Evolutionary conservation across 1,140 invertebrate species (phyloP), one percentile per base, ranked within the genome.

Genomic region (Platorchestia sp.): DNA sequence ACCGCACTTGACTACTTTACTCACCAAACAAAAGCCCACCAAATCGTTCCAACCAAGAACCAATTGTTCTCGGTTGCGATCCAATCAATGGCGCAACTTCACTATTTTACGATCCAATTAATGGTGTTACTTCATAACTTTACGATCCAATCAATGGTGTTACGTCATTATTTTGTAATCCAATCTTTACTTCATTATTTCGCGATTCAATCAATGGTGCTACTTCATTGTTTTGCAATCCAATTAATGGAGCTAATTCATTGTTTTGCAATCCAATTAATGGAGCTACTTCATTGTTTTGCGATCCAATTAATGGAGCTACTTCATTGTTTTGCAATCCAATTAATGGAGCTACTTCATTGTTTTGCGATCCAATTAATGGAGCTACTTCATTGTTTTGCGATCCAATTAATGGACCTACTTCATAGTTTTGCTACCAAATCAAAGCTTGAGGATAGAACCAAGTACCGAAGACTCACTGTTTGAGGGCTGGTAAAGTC

Each of bases 401-500:
- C 14, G 19, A 36, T 75, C 3, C 59, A 75, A 19, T 10, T 36
- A 3, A 22, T 22, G 59, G 14, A 36, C 3, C 14, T 36, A 75
- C 59, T n/a, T n/a, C n/a, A n/a, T n/a, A 1, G 59, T 36, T 27
- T 22, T 75, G 59, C 14, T 75, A 27, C 27, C 59, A 75, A 75
- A 1, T 27, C 59, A 27, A 75, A 22, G 27, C 36, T 36, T 75
- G 59, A 75, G 59, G 59, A 75, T 36, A 36, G 14, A 75, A 75
- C 59, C 59, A 75, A 3, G 59, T 27, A 3, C 27, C 59, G 59
- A 36, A 75, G 59, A 97, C 98, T 98, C 97, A 98, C 98, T 98
- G 98, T 97, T 98, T 98, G 19, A 98, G 97, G 44, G 98, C 98
- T 45, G 98, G 98, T 96, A 99, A 97, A 0, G 98, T 98, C 95